Evolutionary conservation across 1,140 invertebrate species (phyloP).

Genomic region (Doryteuthis pealeii): DNA sequence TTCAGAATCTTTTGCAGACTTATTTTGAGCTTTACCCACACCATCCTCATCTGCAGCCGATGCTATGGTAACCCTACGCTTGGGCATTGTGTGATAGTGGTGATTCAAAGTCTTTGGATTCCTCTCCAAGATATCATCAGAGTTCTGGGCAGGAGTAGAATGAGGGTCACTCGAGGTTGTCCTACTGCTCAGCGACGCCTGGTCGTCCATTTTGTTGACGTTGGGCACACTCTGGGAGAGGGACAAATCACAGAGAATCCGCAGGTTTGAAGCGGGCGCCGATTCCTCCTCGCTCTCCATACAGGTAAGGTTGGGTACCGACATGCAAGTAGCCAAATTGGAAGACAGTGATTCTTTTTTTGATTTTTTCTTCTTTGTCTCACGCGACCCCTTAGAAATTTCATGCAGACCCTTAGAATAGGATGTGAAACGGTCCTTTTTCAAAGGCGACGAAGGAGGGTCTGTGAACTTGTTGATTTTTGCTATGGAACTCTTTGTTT

Average conservation of each 20-base stretch:
- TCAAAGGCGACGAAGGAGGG: background rate
- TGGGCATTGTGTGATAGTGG: constrained; percentile 5
- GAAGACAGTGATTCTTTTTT: background rate
- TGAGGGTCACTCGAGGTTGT: background rate
- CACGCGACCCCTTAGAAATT: background rate
- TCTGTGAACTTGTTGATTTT: constrained; percentile 13
- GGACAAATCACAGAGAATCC: constrained; percentile 21
- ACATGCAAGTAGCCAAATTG: constrained; percentile 8
- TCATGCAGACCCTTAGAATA: background rate
- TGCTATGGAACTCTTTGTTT: constrained; percentile 28
- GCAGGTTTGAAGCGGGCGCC: constrained; percentile 29
- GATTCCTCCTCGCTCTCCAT: constrained; percentile 4
- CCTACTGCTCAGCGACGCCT: constrained; percentile 8
- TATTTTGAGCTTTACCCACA: background rate
- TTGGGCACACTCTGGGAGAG: constrained; percentile 42
- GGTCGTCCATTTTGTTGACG: constrained; percentile 33
- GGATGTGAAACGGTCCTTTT: background rate
- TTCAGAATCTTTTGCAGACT: constrained; percentile 19
- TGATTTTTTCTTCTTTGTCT: background rate
- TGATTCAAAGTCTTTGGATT: background rate
- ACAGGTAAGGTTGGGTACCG: background rate
- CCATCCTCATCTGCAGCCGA: background rate
- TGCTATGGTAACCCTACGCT: constrained; percentile 4
- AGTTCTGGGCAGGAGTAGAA: background rate
- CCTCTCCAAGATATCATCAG: background rate